Base-by-base conservation (phyloP, 2,797 vertebrate genomes). In the Liasis olivaceus region DNA sequence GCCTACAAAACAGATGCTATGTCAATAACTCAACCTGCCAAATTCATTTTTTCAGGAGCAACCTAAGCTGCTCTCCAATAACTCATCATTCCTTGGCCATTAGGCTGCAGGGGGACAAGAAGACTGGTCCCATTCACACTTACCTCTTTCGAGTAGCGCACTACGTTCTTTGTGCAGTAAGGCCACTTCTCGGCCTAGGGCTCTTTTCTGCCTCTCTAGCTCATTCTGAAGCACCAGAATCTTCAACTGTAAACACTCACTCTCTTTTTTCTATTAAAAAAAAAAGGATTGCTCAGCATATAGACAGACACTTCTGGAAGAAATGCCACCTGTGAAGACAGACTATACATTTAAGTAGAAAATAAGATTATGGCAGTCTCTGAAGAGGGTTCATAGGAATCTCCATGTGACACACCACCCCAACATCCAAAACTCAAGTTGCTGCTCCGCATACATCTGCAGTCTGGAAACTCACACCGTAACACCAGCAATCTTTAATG, bases 221-320 rank as follows among this genome's bases (percentile, higher is more conserved):
- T 99, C 99, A 54, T 98, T 98, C 51, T 97, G 98, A 95, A 99
- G 98, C 96, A 99, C 98, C 86, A 98, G 97, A 81, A 99, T 98
- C 93, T 99, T 98, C 96, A 99, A 96, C 94, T 99, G 99, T 98
- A 99, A 98, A 97, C 99, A 99, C 96, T 99, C 99, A 59, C 98
- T 98, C 97, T 99, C 98, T 90, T 99, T 99, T 97, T 99, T 99
- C 99, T 99, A 96, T 89, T 64, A 87, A 95, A 94, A 62, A 87
- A 5, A 85, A n/a, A n/a, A 22, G 6, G 28, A 47, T 1, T 31
- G 63, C 22, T 89, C 6, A 56, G 20, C 28, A 66, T 64, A 64
- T 12, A 66, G 1, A 22, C 0, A 24, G 42, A n/a, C 26, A 7
- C 7, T 51, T 86, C 54, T 11, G 88, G 36, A 36, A 77, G 72